These are phyloP conservation scores for Coregonus clupeaformis DNA, from an alignment of 2,113 vertebrate species.

Conservation along the genomic window DNA sequence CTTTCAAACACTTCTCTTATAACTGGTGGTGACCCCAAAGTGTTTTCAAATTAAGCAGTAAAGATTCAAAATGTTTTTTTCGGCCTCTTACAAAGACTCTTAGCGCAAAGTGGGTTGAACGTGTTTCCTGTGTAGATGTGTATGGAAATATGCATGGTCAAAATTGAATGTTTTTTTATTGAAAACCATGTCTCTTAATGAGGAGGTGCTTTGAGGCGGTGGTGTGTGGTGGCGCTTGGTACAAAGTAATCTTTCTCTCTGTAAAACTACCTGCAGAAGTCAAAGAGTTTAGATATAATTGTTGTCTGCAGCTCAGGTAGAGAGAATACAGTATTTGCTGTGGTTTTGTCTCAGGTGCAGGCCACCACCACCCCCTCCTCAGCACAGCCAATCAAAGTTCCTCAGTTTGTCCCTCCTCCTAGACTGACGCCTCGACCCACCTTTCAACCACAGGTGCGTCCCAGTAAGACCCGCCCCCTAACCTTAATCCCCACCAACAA, in stretches of 20 bases:
- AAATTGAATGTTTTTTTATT: neutral
- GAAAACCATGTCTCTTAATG: constrained; percentile 5
- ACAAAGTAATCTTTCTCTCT: neutral
- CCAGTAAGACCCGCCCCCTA: constrained; percentile 65
- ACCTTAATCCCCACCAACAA: constrained; percentile 55
- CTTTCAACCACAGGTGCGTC: constrained; percentile 96
- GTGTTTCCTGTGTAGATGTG: neutral
- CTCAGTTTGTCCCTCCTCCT: constrained; percentile 99
- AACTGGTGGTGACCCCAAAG: neutral
- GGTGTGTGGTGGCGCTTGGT: constrained; percentile 28
- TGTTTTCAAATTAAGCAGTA: no score
- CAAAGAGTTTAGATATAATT: neutral
- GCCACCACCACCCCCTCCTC: constrained; percentile 75
- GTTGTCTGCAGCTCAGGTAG: constrained; percentile 23
- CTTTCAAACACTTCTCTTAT: neutral
- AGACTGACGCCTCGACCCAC: constrained; percentile 96
- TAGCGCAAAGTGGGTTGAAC: neutral
- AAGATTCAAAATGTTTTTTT: neutral
- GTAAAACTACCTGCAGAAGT: neutral
- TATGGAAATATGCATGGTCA: neutral
- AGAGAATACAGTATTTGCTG: constrained; percentile 58
- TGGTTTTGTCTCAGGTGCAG: constrained; percentile 90
- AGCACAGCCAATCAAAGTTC: constrained; percentile 97
- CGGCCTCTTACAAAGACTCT: neutral
- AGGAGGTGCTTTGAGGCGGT: constrained; percentile 31